Base-by-base conservation (phyloP, 2,888 invertebrate genomes). In the Charanyca ferruginea region DNA sequence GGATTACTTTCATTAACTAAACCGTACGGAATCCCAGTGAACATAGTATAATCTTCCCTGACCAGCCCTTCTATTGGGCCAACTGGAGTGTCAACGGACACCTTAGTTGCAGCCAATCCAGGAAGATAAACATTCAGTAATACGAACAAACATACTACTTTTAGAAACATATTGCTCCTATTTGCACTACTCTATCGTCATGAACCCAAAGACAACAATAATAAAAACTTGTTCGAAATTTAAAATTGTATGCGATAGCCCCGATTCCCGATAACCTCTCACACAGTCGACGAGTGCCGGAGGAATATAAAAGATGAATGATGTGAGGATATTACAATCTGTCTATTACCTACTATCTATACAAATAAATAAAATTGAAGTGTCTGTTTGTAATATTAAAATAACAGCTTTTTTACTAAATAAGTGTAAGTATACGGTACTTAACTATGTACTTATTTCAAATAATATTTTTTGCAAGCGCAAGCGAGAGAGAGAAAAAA, bases 11-110 rank as follows among this genome's bases (percentile, higher is more conserved):
- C 51, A 16, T 66, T 13, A 4, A 65, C 66, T 28, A 47, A 0
- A n/a, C 51, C 65, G 25, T 65, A 65, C 6, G 65, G 66, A 22
- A 65, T 66, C 7, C 49, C 65, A 4, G 35, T 23, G 20, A 66
- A 65, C 18, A 18, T 32, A 1, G 20, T 7, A 16, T 8, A 45
- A 1, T 52, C 8, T 0, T 22, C 44, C 11, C 11, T 8, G 1
- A 1, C 1, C 5, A 45, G 3, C 4, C 65, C 65, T 9, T 5
- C 44, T 18, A 65, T 45, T 9, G 44, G 23, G 1, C 65, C 65
- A 2, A 45, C 49, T 0, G 20, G 11, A 7, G 65, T 52, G 7
- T 66, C 44, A 1, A 65, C 38, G 1, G 3, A 22, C 13, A 35
- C 16, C 1, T 20, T 13, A 6, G 25, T 28, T 1, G 11, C 11